A percentile compares a stretch with the other conserved stretches of the same genome.
phyloP scores from a whole-genome alignment of 2,113 vertebrate species.

The Hystrix cristata region DNA sequence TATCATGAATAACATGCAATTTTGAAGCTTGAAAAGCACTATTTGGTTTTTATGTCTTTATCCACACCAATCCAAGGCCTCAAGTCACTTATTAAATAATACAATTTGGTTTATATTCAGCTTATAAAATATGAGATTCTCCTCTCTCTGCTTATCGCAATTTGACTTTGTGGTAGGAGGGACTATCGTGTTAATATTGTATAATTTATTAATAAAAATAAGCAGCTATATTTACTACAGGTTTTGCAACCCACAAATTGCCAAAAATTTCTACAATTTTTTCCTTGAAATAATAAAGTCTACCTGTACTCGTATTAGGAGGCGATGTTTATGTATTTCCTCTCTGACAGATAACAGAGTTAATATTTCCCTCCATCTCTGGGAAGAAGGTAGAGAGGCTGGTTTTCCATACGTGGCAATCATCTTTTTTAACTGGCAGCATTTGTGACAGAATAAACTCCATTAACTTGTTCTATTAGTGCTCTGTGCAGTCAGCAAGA shows the following conservation, averaged over 20 bases:
- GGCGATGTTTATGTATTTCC: constrained; percentile 68
- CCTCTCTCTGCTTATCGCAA: constrained; percentile 74
- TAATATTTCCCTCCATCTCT: constrained; percentile 83
- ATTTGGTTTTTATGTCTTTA: constrained; percentile 86
- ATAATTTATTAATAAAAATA: constrained; percentile 75
- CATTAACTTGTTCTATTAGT: constrained; percentile 91
- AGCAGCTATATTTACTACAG: constrained; percentile 16
- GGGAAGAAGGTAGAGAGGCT: constrained; percentile 82
- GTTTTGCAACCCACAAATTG: constrained; percentile 37
- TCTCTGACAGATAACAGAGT: constrained; percentile 79
- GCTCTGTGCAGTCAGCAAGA: constrained; percentile 87
- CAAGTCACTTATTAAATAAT: constrained; percentile 86
- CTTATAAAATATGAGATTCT: constrained; percentile 81
- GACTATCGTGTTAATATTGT: constrained; percentile 64
- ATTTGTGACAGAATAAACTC: constrained; percentile 91
- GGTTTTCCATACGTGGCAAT: constrained; percentile 86
- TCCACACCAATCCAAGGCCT: constrained; percentile 82
- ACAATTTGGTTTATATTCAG: constrained; percentile 84
- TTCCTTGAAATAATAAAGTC: constrained; percentile 42
- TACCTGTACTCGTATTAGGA: constrained; percentile 47
- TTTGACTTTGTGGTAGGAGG: constrained; percentile 73
- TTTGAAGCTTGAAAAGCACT: constrained; percentile 83
- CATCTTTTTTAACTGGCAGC: constrained; percentile 86
- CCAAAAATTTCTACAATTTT: background rate
- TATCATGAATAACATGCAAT: constrained; percentile 86